These are phyloP conservation scores for Heliconius melpomene DNA, from an alignment of 1,140 invertebrate genomes.

Conservation along the genomic window DNA sequence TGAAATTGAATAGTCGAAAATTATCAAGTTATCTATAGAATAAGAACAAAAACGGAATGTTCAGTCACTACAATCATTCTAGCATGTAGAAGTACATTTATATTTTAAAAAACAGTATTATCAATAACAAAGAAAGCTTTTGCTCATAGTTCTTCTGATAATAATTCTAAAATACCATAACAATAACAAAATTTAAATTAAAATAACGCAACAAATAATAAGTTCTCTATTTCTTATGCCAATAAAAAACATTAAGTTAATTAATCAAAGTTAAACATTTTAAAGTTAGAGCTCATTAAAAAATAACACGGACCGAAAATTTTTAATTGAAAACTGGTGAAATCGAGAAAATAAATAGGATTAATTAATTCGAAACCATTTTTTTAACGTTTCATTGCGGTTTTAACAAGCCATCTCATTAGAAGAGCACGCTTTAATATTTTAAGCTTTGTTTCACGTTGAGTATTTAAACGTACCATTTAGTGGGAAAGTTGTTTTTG, in stretches of 20 bases:
- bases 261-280: not conserved
- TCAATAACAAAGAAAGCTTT: too few relatives aligned
- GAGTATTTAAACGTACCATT: conserved; percentile 14
- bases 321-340: not conserved
- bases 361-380: not conserved
- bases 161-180: too few relatives aligned
- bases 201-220: too few relatives aligned
- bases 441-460: not conserved
- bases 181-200: too few relatives aligned
- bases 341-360: conserved; percentile 8
- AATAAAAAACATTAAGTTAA: not conserved
- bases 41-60: too few relatives aligned
- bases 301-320: not conserved
- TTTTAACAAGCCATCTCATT: not conserved
- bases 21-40: too few relatives aligned
- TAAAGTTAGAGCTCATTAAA: not conserved
- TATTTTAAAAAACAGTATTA: too few relatives aligned
- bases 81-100: too few relatives aligned
- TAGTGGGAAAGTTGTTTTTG: conserved; percentile 5
- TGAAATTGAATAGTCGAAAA: conserved; percentile 47
- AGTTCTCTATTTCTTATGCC: not conserved
- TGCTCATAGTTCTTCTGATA: too few relatives aligned
- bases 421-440: conserved; percentile 4
- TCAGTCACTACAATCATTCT: too few relatives aligned
- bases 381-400: conserved; percentile 10